phyloP scores from a whole-genome alignment of 2,888 invertebrate genomes.

The Thysanoteuthis rhombus region DNA sequence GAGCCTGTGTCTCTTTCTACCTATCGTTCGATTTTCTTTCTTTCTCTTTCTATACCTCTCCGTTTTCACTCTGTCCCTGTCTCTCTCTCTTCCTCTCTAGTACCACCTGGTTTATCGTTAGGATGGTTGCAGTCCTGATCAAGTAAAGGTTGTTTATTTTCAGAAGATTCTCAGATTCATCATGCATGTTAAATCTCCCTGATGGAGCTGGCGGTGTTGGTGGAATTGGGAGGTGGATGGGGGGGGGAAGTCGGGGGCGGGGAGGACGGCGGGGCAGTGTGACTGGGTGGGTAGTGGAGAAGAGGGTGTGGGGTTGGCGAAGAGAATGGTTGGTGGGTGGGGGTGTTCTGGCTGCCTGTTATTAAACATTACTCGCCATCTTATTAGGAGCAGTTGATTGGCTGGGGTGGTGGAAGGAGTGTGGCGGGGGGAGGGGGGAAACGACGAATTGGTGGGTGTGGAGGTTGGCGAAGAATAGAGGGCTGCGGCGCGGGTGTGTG shows the following conservation, averaged over 20 bases:
- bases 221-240: not conserved
- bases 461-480: not conserved
- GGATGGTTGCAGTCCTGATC: slow-evolving; percentile 24
- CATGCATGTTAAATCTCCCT: slow-evolving; percentile 29
- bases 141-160: slow-evolving; percentile 31
- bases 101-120: slow-evolving; percentile 31
- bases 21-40: not conserved
- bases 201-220: not conserved
- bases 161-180: slow-evolving; percentile 24
- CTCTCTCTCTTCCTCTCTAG: not conserved
- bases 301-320: not conserved
- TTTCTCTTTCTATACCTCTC: not conserved
- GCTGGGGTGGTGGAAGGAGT: slow-evolving; percentile 14
- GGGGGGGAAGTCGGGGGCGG: not conserved
- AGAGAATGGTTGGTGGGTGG: not conserved
- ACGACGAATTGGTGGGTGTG: not conserved
- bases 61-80: not conserved
- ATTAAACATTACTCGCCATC: slow-evolving; percentile 30
- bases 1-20: not conserved
- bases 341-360: slow-evolving; percentile 21
- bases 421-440: not conserved
- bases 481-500: not conserved
- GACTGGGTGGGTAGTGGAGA: not conserved
- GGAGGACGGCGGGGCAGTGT: not conserved
- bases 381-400: slow-evolving; percentile 30